Base-by-base conservation (phyloP, 2,888 invertebrate species). In the Neelides folsomi region DNA sequence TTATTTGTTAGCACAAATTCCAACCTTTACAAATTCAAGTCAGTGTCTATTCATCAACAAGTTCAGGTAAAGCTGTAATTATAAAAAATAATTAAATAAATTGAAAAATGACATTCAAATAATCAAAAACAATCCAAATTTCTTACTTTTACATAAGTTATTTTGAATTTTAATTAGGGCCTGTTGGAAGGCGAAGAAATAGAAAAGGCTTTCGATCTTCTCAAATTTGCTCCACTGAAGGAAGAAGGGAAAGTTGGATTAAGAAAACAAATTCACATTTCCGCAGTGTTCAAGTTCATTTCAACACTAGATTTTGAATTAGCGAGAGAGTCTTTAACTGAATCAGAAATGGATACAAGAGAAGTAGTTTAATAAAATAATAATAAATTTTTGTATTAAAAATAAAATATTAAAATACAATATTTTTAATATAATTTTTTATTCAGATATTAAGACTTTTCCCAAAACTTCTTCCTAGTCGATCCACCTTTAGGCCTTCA, bases 31-130 rank as follows among this genome's bases (percentile, higher is more conserved):
- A 67, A 70, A 42, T 66, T 76, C 36, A 67, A 71, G 34, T 73
- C 75, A 6, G 71, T 76, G 9, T 72, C 75, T 8, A 72, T 75
- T 69, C 72, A 75, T 54, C 72, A 72, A 63, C 76, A 76, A 69
- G 75, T 75, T 49, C 63, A 67, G 56, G 67, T 67, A 59, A 49
- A 47, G n/a, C 27, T 15, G 19, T 5, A 19, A 41, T 42, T 16
- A 38, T 12, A 18, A 50, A 49, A 37, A 12, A 39, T 49, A 15
- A 34, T 42, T 50, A 35, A 18, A 42, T 16, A 42, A 52, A 36
- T 16, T 49, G 27, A 51, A 35, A 38, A 27, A 5, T 35, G n/a
- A n/a, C n/a, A n/a, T 19, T 15, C 9, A 37, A 19, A n/a, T n/a
- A n/a, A n/a, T n/a, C n/a, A n/a, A n/a, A n/a, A n/a, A n/a, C n/a